Conservation (phyloP, 2,797 vertebrate genomes). For the Sorex maritimensis region DNA sequence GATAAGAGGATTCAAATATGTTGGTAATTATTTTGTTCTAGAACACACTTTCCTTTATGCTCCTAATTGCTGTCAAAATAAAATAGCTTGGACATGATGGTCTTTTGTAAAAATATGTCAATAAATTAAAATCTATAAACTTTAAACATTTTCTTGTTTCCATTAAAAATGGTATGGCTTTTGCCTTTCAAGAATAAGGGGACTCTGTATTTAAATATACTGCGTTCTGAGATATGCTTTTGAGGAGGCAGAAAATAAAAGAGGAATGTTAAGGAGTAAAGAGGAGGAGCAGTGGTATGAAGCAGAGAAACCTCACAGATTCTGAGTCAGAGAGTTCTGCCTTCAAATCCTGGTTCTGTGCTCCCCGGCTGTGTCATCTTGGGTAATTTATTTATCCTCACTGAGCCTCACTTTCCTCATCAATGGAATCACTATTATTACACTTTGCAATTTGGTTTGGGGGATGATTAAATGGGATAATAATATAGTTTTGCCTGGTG, state of each 20-base stretch:
- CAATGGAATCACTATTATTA: neutral
- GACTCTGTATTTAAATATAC: neutral
- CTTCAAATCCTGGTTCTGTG: neutral
- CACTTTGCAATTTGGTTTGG: neutral
- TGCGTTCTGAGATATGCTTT: neutral
- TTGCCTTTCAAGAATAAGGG: neutral
- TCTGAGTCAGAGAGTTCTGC: neutral
- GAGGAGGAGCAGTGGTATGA: no score
- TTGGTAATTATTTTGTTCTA: conserved; percentile 35
- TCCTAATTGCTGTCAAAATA: conserved; percentile 68
- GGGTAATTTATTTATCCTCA: neutral
- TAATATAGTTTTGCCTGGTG: neutral
- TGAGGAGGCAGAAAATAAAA: neutral
- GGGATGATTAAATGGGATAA: neutral
- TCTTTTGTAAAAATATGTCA: conserved; percentile 71
- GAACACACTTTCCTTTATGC: conserved; percentile 57
- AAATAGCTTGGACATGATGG: conserved; percentile 55
- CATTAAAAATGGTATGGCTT: conserved; percentile 28
- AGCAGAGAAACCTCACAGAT: fast-evolving
- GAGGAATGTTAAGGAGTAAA: neutral
- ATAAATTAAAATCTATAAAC: conserved; percentile 68
- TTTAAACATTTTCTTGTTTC: conserved; percentile 57
- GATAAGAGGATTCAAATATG: neutral
- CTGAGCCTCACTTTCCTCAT: neutral
- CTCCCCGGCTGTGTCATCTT: neutral